A percentile compares a stretch with the other conserved stretches of the same genome.
Conservation (phyloP, 2,888 invertebrate genomes). For the Platycheirus albimanus region DNA sequence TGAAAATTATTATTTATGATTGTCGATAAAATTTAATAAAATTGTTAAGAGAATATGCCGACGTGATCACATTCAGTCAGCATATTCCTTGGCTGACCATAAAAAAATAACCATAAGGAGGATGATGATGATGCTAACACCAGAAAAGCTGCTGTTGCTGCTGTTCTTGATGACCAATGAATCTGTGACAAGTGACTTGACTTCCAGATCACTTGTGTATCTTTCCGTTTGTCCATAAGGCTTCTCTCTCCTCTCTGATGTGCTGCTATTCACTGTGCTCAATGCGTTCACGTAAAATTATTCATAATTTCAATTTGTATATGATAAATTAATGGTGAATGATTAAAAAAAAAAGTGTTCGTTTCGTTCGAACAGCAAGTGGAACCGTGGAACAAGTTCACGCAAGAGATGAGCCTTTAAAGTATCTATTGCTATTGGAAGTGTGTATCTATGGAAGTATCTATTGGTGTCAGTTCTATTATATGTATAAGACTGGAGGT, state of each 20-base stretch:
- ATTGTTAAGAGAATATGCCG: slow-evolving; percentile 65
- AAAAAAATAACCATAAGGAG: not conserved
- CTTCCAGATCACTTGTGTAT: slow-evolving; percentile 80
- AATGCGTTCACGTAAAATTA: slow-evolving; percentile 37
- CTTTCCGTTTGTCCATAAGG: slow-evolving; percentile 38
- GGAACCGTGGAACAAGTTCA: slow-evolving; percentile 61
- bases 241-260: slow-evolving; percentile 47
- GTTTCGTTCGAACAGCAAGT: slow-evolving; percentile 53
- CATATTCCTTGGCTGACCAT: not conserved
- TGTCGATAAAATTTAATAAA: slow-evolving; percentile 74
- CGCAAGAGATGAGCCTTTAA: slow-evolving; percentile 11
- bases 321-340: slow-evolving; percentile 69
- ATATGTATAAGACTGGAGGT: slow-evolving; percentile 8
- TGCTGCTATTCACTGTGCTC: too few relatives aligned
- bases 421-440: not conserved
- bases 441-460: slow-evolving; percentile 43
- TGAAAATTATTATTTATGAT: slow-evolving; percentile 73
- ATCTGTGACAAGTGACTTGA: slow-evolving; percentile 81
- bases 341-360: slow-evolving; percentile 69
- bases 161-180: slow-evolving; percentile 65
- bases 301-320: slow-evolving; percentile 63
- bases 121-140: slow-evolving; percentile 42
- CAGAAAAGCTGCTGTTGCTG: slow-evolving; percentile 62
- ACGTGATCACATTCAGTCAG: slow-evolving; percentile 34
- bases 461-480: slow-evolving; percentile 62